phyloP scores from a whole-genome alignment of 1,140 invertebrate genomes.

The Meloidogyne hapla region DNA sequence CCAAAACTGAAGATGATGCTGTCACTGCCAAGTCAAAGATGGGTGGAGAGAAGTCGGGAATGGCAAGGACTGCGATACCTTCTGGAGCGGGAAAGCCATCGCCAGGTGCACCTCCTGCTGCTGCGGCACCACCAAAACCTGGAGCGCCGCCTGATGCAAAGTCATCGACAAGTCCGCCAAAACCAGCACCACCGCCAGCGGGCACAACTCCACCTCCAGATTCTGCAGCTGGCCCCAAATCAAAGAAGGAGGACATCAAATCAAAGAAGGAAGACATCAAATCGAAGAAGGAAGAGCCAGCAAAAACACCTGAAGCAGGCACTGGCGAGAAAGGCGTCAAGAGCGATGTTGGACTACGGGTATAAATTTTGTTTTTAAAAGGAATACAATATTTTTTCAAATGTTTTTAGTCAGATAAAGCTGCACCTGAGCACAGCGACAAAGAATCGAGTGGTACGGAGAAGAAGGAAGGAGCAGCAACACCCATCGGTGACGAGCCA shows the following conservation, averaged over 20 bases:
- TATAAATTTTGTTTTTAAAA: not conserved
- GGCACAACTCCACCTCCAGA: slow-evolving; percentile 10
- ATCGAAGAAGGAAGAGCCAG: not conserved
- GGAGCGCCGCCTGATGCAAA: not conserved
- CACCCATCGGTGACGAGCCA: not conserved
- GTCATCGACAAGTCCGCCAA: not conserved
- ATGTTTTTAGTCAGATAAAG: not conserved
- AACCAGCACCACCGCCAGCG: not conserved
- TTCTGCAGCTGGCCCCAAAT: not conserved
- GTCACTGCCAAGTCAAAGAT: not conserved
- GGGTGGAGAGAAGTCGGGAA: not conserved
- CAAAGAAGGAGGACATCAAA: not conserved
- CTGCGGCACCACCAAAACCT: not conserved
- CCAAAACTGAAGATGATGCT: not conserved
- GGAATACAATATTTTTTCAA: not conserved
- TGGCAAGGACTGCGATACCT: not conserved
- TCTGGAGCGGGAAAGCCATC: too few relatives aligned
- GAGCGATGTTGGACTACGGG: not conserved
- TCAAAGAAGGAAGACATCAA: not conserved
- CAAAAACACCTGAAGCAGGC: not conserved
- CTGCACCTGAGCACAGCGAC: not conserved
- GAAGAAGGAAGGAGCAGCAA: not conserved
- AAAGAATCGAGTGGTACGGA: not conserved
- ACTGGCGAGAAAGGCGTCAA: not conserved
- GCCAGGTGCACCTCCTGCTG: too few relatives aligned